A percentile compares a stretch with the other conserved stretches of the same genome.
These are phyloP conservation scores for Sycophaga agraensis DNA, from an alignment of 1,140 invertebrate genomes.

Conservation along the genomic window DNA sequence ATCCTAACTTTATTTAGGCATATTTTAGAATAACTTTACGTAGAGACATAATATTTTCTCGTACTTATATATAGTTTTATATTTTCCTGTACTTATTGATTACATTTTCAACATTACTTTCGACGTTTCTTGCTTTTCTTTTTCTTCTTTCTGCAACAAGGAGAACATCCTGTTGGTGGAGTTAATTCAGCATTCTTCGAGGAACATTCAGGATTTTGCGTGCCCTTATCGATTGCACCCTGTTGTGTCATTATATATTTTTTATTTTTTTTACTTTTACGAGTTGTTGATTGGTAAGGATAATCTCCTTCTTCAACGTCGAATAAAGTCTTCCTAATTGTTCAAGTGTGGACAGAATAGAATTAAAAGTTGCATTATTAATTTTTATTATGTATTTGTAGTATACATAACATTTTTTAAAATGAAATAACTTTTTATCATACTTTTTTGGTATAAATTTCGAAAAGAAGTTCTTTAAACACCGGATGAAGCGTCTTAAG, in stretches of 20 bases:
- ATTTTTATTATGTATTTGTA: no score
- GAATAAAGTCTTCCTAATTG: constrained; percentile 5
- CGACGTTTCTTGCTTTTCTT: constrained; percentile 38
- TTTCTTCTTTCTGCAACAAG: constrained; percentile 47
- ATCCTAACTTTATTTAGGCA: no score
- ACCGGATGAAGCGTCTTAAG: no score
- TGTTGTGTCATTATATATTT: background rate
- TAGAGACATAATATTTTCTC: no score
- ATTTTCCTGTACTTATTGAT: background rate
- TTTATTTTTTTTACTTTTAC: background rate
- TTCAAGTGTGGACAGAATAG: no score
- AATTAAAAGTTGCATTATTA: no score
- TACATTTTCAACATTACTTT: constrained; percentile 31
- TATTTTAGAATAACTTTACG: no score
- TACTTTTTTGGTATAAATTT: no score
- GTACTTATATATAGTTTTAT: background rate
- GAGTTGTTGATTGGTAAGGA: background rate
- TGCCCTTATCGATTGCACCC: constrained; percentile 29
- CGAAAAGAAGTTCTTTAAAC: no score
- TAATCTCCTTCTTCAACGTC: constrained; percentile 3
- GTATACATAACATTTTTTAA: no score
- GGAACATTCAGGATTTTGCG: constrained; percentile 33
- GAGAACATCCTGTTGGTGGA: constrained; percentile 36
- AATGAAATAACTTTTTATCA: no score
- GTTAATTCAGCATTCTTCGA: background rate